These are phyloP conservation scores for Phasia obesa DNA, from an alignment of 2,888 invertebrate genomes.

Conservation along the genomic window DNA sequence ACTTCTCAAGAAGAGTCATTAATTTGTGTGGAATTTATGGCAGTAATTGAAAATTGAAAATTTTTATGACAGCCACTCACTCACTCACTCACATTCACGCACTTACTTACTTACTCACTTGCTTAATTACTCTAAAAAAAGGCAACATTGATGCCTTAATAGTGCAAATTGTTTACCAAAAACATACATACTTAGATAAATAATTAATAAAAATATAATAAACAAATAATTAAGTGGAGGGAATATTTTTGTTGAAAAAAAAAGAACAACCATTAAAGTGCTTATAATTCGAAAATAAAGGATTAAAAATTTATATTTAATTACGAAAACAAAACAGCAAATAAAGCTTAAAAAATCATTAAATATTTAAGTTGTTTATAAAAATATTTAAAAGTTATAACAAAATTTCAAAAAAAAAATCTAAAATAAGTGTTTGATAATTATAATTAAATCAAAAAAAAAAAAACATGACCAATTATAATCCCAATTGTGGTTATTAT, in stretches of 20 bases:
- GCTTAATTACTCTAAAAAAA: no score
- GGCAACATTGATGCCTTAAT: no score
- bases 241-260: no score
- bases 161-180: no score
- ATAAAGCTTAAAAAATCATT: constrained; percentile 50
- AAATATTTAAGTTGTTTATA: constrained; percentile 33
- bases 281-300: constrained; percentile 46
- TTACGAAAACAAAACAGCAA: constrained; percentile 23
- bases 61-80: constrained; percentile 55
- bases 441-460: constrained; percentile 28
- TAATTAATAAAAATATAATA: constrained; percentile 27
- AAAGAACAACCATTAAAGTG: constrained; percentile 19
- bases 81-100: no score
- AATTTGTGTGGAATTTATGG: constrained; percentile 61
- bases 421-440: constrained; percentile 6
- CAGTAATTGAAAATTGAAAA: constrained; percentile 66
- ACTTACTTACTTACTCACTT: no score
- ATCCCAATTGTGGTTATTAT: constrained; percentile 82
- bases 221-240: constrained; percentile 34
- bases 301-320: constrained; percentile 20
- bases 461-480: constrained; percentile 79
- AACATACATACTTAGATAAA: constrained; percentile 1
- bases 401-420: neutral
- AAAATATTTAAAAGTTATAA: constrained; percentile 1
- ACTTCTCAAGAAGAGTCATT: constrained; percentile 28